Evolutionary conservation across 2,888 invertebrate species (phyloP).

Genomic region (Teleogryllus oceanicus): DNA sequence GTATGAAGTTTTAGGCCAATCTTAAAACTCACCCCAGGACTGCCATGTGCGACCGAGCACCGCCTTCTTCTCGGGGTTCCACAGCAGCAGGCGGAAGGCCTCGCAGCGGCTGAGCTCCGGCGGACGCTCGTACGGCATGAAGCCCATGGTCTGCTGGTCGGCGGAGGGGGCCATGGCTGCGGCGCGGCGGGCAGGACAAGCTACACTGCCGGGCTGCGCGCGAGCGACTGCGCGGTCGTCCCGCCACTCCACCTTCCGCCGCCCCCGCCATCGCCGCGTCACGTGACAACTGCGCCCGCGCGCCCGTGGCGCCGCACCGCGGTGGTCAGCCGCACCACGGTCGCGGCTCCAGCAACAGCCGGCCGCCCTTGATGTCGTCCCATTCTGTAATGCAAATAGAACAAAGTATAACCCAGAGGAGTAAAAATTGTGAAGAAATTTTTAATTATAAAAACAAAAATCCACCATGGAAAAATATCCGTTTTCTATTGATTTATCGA

Average conservation of each 20-base stretch:
- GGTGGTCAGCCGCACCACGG: neutral
- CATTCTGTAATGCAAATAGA: too few species aligned
- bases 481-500: too few species aligned
- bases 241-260: neutral
- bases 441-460: too few species aligned
- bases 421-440: too few species aligned
- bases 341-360: too few species aligned
- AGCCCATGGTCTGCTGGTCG: slow-evolving; percentile 11
- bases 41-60: slow-evolving; percentile 52
- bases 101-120: slow-evolving; percentile 34
- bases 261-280: neutral
- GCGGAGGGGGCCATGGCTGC: slow-evolving; percentile 18
- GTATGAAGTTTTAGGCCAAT: too few species aligned
- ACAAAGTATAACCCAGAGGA: too few species aligned
- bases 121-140: slow-evolving; percentile 23
- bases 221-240: neutral
- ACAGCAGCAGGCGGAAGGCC: slow-evolving; percentile 46
- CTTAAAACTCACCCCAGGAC: slow-evolving; percentile 53
- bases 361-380: too few species aligned
- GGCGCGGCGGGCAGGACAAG: neutral
- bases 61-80: slow-evolving; percentile 50
- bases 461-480: too few species aligned
- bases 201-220: too few species aligned
- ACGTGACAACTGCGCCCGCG: neutral
- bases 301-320: neutral